Evolutionary conservation across 1,140 invertebrate species (phyloP).

Genomic region (Microplitis mediator): DNA sequence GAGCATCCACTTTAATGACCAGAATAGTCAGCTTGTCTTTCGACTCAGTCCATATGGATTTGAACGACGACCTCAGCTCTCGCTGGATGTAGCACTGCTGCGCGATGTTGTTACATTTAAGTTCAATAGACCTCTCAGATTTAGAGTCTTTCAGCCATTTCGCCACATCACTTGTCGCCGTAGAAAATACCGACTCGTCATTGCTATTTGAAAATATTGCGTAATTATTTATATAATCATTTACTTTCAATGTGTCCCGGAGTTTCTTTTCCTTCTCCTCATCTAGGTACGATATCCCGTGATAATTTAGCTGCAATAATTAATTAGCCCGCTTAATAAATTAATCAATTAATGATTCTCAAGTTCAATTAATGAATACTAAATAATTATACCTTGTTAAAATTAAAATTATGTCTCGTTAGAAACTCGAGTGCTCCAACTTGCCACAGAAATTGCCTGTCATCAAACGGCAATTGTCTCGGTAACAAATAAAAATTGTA

Average conservation of each 20-base stretch:
- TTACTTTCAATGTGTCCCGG: slow-evolving; percentile 44
- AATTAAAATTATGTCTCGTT: slow-evolving; percentile 71
- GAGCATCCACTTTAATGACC: slow-evolving; percentile 48
- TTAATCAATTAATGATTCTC: not conserved
- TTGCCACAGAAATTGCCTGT: slow-evolving; percentile 69
- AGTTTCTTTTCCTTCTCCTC: slow-evolving; percentile 58
- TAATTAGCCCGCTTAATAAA: slow-evolving; percentile 24
- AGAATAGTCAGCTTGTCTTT: slow-evolving; percentile 42
- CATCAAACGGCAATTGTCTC: slow-evolving; percentile 64
- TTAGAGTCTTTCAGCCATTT: slow-evolving; percentile 57
- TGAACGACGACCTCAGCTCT: slow-evolving; percentile 63
- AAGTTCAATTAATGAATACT: not conserved
- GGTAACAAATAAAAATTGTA: slow-evolving; percentile 76
- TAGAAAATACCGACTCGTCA: slow-evolving; percentile 59
- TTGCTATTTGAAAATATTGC: slow-evolving; percentile 40
- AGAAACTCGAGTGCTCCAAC: slow-evolving; percentile 70
- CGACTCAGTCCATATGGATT: slow-evolving; percentile 56
- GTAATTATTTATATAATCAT: slow-evolving; percentile 37
- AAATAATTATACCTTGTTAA: slow-evolving; percentile 70
- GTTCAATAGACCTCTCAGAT: slow-evolving; percentile 29
- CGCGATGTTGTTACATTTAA: slow-evolving; percentile 32
- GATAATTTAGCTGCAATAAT: slow-evolving; percentile 68
- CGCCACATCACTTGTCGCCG: slow-evolving; percentile 41
- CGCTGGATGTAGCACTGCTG: slow-evolving; percentile 61
- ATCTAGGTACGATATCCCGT: slow-evolving; percentile 72